phyloP scores from a whole-genome alignment of 1,140 invertebrate species.

The Ceratina calcarata region DNA sequence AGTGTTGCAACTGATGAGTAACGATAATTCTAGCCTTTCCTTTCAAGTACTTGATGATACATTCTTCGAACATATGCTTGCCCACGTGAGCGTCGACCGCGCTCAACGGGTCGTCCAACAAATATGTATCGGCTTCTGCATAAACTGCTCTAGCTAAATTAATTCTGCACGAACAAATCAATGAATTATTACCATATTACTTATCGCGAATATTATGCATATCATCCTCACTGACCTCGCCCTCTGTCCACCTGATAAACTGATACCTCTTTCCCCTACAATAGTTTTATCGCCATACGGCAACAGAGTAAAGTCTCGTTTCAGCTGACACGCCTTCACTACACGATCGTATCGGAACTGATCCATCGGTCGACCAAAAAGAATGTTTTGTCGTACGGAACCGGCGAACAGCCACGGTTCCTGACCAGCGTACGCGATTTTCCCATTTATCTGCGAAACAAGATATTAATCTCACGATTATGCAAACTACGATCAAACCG shows the following conservation, averaged over 20 bases:
- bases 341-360: constrained; percentile 83
- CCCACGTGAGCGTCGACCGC: constrained; percentile 92
- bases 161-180: constrained; percentile 80
- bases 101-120: constrained; percentile 91
- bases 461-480: neutral
- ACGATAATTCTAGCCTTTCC: constrained; percentile 90
- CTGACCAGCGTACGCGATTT: constrained; percentile 86
- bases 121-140: constrained; percentile 84
- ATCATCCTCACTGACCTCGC: constrained; percentile 79
- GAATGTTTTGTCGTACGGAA: constrained; percentile 88
- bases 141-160: constrained; percentile 85
- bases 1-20: constrained; percentile 92
- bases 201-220: neutral
- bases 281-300: constrained; percentile 86
- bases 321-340: constrained; percentile 82
- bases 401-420: constrained; percentile 86
- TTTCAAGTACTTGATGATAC: constrained; percentile 85
- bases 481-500: no score
- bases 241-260: constrained; percentile 89
- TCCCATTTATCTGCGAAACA: constrained; percentile 80
- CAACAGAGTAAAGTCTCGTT: constrained; percentile 82
- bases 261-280: constrained; percentile 91
- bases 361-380: constrained; percentile 87
- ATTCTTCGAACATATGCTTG: constrained; percentile 88
- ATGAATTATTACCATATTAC: neutral